These are phyloP conservation scores for Sus scrofa DNA, from an alignment of 2,113 vertebrate genomes.

Conservation along the genomic window T2T-Sscrofa CM000827.6:95304001-95304500, in stretches of 20 bases:
- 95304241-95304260: background rate
- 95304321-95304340: constrained; percentile 86
- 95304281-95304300: background rate
- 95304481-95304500: background rate
- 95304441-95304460: constrained; percentile 20
- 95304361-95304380: constrained; percentile 98
- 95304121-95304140: background rate
- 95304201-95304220: background rate
- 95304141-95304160: background rate
- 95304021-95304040: no score
- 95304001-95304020: background rate
- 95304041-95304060: background rate
- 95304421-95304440: constrained; percentile 93
- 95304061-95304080: background rate
- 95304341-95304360: constrained; percentile 98
- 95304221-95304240: background rate
- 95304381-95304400: constrained; percentile 98
- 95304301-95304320: constrained; percentile 13
- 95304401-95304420: constrained; percentile 98
- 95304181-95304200: background rate
- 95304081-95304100: background rate
- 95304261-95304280: background rate
- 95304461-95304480: background rate
- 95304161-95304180: background rate
- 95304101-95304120: background rate